A percentile compares a stretch with the other conserved stretches of the same genome.
Conservation (phyloP, 2,113 vertebrate species). For the Indicator indicator region DNA sequence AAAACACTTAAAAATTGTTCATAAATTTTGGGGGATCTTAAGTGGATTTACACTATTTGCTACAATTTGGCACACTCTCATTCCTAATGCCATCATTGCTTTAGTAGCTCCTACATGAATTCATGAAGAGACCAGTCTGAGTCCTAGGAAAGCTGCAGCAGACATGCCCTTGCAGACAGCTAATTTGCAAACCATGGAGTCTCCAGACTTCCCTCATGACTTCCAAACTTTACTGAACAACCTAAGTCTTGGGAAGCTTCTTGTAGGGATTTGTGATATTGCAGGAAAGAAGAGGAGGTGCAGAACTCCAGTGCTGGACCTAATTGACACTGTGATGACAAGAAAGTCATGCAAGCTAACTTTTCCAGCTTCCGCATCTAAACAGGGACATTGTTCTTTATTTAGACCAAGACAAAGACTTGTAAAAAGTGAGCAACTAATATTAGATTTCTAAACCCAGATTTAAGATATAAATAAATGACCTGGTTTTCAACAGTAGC, state of each 20-base stretch:
- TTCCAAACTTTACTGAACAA: background rate
- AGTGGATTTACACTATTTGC: background rate
- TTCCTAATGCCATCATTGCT: background rate
- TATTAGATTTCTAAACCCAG: background rate
- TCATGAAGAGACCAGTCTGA: background rate
- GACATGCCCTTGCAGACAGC: background rate
- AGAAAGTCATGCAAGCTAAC: background rate
- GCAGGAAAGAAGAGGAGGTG: background rate
- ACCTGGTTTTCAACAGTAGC: background rate
- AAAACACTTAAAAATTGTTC: background rate
- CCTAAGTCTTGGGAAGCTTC: background rate
- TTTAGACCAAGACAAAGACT: background rate
- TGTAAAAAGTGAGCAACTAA: background rate
- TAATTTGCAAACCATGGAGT: background rate
- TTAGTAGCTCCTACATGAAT: background rate
- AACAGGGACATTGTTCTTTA: background rate
- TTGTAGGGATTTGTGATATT: background rate
- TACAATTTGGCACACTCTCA: background rate
- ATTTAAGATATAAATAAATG: constrained; percentile 32
- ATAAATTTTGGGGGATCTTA: background rate
- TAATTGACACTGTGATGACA: background rate
- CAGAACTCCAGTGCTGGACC: background rate
- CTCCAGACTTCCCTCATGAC: background rate
- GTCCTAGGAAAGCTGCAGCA: background rate
- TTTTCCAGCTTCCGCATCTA: background rate